Base-by-base conservation (phyloP, 37 sponge, comb jelly and placozoan species). In the Geodia barretti region DNA sequence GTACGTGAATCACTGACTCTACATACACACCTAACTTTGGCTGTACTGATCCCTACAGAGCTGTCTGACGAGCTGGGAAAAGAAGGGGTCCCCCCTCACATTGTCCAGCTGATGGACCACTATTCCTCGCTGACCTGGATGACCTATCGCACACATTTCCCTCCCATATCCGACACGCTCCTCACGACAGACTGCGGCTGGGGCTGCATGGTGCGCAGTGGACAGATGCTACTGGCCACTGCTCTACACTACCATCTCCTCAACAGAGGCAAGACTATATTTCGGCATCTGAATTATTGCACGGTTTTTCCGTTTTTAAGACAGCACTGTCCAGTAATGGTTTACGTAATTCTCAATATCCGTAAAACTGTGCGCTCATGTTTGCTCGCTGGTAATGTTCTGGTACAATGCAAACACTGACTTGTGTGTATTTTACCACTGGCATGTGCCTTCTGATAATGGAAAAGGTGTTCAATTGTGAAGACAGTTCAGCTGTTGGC, bases 201-300 rank as follows among this genome's bases (percentile, higher is more conserved):
- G 99, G 99, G 99, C 68, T 98, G 99, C 74, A 98, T 98, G 99
- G 76, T 98, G 62, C 85, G 99, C 36, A 94, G 91, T 39, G 97
- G 99, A 30, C 99, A 98, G 70, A 98, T 98, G 99, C 80, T 98
- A 34, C 84, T 98, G 30, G 99, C 99, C 5, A 92, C 95, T 43
- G 93, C 92, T 1, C 90, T 98, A 24, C 73, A 89, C 59, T 60
- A 63, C 19, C 93, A 92, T 63, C 43, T 87, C 1, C 83, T 95
- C 3, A 79, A 85, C 54, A 47, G 66, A 79, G 80, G 83, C 75
- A 30, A 1, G 66, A n/a, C n/a, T n/a, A n/a, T n/a, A n/a, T n/a
- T n/a, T n/a, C n/a, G n/a, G n/a, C n/a, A n/a, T n/a, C n/a, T n/a
- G n/a, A n/a, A n/a, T n/a, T n/a, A n/a, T n/a, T n/a, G n/a, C n/a